Percentiles rank a stretch among this genome's conserved stretches.
Evolutionary conservation across 2,888 invertebrate genomes (phyloP).

Genomic region (Dicyrtoma fusca): DNA sequence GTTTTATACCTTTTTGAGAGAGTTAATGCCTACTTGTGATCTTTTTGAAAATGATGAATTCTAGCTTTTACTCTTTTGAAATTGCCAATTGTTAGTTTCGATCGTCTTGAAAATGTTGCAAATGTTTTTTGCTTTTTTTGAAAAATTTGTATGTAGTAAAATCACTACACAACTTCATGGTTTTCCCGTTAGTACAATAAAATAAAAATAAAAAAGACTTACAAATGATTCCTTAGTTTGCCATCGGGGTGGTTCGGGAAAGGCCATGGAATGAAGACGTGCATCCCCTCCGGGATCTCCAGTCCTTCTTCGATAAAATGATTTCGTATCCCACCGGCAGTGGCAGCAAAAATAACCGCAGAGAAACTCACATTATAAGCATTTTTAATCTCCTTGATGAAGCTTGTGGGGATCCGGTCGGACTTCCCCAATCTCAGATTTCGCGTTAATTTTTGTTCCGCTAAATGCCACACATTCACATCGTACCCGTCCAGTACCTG

Average conservation of each 20-base stretch:
- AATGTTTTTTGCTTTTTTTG: too few species aligned
- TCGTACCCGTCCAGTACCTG: conserved; percentile 32
- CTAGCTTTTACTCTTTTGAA: too few species aligned
- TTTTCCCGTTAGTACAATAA: too few species aligned
- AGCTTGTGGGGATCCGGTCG: conserved; percentile 12
- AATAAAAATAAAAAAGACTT: conserved; percentile 4
- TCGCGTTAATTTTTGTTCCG: conserved; percentile 16
- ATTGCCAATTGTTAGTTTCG: too few species aligned
- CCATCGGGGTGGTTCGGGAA: conserved; percentile 33
- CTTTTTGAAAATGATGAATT: too few species aligned
- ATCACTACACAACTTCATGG: too few species aligned
- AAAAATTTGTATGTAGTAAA: too few species aligned
- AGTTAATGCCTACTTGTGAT: too few species aligned
- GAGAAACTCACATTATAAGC: conserved; percentile 35
- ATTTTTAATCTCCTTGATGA: conserved; percentile 37
- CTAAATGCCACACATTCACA: conserved; percentile 32
- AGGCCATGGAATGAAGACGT: conserved; percentile 35
- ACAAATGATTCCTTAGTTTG: conserved; percentile 40
- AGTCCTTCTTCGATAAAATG: conserved; percentile 31
- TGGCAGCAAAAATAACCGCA: conserved; percentile 31
- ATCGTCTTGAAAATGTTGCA: too few species aligned
- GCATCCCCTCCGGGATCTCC: conserved; percentile 23
- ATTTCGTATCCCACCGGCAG: conserved; percentile 37
- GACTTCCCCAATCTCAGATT: conserved; percentile 23
- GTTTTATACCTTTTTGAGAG: too few species aligned